A percentile compares a stretch with the other conserved stretches of the same genome.
Evolutionary conservation across 2,888 invertebrate genomes (phyloP).

Genomic region (Tinea semifulvella): DNA sequence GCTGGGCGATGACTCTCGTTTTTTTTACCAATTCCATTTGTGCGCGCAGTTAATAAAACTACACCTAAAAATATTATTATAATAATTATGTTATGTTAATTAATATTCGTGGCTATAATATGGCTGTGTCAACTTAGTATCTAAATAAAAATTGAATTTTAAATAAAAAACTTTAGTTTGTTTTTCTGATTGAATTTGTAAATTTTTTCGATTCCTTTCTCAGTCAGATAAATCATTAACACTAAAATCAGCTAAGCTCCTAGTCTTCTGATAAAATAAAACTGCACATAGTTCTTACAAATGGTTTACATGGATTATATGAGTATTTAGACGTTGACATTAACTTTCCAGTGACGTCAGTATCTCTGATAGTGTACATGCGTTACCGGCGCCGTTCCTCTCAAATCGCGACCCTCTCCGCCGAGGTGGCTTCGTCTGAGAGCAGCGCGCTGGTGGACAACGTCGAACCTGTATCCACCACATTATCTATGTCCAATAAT

Average conservation of each 20-base stretch:
- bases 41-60: no score
- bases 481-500: conserved; percentile 35
- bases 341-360: conserved; percentile 81
- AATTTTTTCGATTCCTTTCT: background rate
- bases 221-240: no score
- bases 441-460: conserved; percentile 50
- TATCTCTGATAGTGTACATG: conserved; percentile 84
- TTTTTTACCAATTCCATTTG: no score
- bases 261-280: no score
- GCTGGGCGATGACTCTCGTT: no score
- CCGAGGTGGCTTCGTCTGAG: conserved; percentile 57
- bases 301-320: no score
- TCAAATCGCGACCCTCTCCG: conserved; percentile 70
- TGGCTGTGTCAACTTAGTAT: background rate
- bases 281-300: no score
- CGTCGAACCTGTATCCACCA: conserved; percentile 36
- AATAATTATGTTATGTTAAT: no score
- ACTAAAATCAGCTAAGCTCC: no score
- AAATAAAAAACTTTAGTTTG: background rate
- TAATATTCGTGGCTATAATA: no score
- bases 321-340: no score
- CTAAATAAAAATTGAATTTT: background rate
- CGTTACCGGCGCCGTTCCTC: conserved; percentile 77
- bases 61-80: no score
- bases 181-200: background rate